A percentile compares a stretch with the other conserved stretches of the same genome.
Evolutionary conservation across 2,113 vertebrate genomes (phyloP).

Genomic region (Spheniscus mendiculus): DNA sequence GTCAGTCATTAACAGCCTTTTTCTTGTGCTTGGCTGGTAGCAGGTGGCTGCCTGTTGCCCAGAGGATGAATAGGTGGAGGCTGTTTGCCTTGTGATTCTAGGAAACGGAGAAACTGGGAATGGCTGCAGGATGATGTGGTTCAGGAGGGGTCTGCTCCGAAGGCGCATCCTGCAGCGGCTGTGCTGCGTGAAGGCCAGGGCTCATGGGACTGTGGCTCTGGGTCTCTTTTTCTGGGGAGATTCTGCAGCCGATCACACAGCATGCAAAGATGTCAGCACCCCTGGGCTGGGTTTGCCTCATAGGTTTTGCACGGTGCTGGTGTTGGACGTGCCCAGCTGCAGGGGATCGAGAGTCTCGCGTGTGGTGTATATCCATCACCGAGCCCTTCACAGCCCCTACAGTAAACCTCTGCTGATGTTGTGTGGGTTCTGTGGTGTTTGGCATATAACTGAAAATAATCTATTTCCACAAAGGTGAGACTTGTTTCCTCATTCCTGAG

Average conservation of each 20-base stretch:
- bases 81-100: neutral
- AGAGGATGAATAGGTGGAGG: too few species aligned
- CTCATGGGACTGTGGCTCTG: neutral
- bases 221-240: neutral
- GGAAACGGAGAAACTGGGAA: neutral
- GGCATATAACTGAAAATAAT: neutral
- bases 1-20: neutral
- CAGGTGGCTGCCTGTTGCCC: neutral
- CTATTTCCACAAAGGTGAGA: neutral
- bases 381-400: neutral
- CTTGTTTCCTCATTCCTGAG: neutral
- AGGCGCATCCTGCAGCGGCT: neutral
- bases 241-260: rapidly evolving
- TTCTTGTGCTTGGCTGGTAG: neutral
- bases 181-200: neutral
- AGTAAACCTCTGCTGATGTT: neutral
- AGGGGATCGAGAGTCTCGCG: rapidly evolving
- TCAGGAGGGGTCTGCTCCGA: neutral
- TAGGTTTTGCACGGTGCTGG: neutral
- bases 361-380: neutral
- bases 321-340: neutral
- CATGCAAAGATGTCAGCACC: rapidly evolving
- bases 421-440: neutral
- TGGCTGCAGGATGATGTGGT: rapidly evolving
- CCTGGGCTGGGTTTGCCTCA: neutral